Base-by-base conservation (phyloP, 2,888 invertebrate genomes). In the Belgica antarctica region DNA sequence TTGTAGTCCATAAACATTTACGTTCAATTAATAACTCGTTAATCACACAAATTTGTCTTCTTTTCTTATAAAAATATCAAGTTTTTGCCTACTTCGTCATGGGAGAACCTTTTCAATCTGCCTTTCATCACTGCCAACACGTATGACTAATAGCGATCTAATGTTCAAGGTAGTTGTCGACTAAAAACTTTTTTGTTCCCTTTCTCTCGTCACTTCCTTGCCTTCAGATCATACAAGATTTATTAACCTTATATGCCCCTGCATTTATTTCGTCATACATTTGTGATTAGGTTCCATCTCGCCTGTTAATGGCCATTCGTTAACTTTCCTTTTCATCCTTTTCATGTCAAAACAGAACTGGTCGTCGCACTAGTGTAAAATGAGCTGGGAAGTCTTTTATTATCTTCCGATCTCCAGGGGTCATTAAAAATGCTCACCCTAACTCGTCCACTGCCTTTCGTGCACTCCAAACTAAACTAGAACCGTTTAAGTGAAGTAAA, bases 251-350 rank as follows among this genome's bases (percentile, higher is more conserved):
- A 31, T 57, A 28, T 57, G 46, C 57, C 57, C 34, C 31, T 15
- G 34, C 57, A 68, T 57, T 68, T 68, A 68, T 68, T 27, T 7
- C 34, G 57, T 68, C 68, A 46, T 68, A 46, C 34, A 5, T 19
- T 25, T n/a, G n/a, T 59, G 46, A 68, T 68, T 65, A 66, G 27
- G 25, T 24, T 19, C 25, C 36, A n/a, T 36, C 47, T 66, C 28
- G 7, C 17, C 24, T 17, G 46, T 66, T 66, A n/a, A 66, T 47
- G 27, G 47, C 52, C 24, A n/a, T 62, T 66, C 25, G 52, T 52
- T 57, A 68, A 57, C 52, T 66, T 24, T 68, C 68, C 31, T 68
- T 57, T 7, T 59, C 68, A 52, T 68, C 68, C 31, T 68, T 57
- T 7, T 59, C 68, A 52, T 57, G 65, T 68, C 31, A 68, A 52